These are phyloP conservation scores for Chloropsis cyanopogon DNA, from an alignment of 2,113 vertebrate genomes.

Conservation along the genomic window DNA sequence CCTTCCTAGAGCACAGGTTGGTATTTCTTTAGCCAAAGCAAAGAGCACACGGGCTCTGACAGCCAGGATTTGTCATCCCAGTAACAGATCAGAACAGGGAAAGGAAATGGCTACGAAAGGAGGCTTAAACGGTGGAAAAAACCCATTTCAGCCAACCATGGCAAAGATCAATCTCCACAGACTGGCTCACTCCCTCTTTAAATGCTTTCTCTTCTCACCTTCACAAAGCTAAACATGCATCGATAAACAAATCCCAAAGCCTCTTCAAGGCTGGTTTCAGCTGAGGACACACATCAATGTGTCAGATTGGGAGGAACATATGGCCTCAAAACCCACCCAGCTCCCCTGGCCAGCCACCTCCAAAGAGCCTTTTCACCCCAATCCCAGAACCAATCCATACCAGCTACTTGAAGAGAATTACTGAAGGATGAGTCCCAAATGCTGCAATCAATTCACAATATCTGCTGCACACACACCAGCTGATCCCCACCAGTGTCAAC, in stretches of 20 bases:
- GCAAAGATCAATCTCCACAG: conserved; percentile 1
- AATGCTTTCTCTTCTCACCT: conserved; percentile 28
- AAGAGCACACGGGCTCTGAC: background rate
- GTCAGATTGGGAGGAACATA: background rate
- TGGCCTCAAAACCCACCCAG: background rate
- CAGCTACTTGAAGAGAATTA: background rate
- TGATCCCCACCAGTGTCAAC: conserved; percentile 25
- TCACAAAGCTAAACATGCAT: background rate
- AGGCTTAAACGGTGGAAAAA: background rate
- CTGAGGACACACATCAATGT: background rate
- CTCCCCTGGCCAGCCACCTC: background rate
- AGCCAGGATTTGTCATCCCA: background rate
- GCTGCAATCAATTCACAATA: background rate
- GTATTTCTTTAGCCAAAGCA: background rate
- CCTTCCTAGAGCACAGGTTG: background rate
- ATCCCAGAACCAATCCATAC: background rate
- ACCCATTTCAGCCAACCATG: background rate
- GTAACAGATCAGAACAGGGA: background rate
- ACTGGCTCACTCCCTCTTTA: background rate
- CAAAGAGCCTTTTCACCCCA: background rate
- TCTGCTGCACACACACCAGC: background rate
- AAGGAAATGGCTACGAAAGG: background rate
- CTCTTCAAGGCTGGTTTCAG: background rate
- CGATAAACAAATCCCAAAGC: background rate
- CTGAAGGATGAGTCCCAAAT: conserved; percentile 6